Evolutionary conservation across 2,797 vertebrate species (phyloP).

Genomic region (Furcifer pardalis): DNA sequence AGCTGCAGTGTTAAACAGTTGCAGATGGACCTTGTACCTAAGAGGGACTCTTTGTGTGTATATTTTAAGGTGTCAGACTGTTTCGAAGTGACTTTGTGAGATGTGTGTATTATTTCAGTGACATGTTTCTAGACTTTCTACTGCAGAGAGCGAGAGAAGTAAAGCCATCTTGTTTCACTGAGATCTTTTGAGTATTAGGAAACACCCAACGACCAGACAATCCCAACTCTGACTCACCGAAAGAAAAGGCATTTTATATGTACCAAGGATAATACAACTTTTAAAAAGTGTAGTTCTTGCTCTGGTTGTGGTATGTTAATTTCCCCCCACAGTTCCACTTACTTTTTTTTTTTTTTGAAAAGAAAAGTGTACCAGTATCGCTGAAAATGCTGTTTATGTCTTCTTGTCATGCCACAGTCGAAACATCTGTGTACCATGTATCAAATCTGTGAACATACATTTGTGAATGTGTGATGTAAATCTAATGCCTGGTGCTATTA

Average conservation of each 20-base stretch:
- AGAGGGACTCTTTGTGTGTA: constrained; percentile 48
- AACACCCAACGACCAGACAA: not conserved
- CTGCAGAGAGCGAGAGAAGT: constrained; percentile 28
- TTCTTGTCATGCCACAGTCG: constrained; percentile 69
- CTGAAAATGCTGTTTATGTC: constrained; percentile 68
- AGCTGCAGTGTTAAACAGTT: constrained; percentile 45
- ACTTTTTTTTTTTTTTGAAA: constrained; percentile 65
- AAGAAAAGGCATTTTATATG: constrained; percentile 64
- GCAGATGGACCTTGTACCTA: constrained; percentile 58
- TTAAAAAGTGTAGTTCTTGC: constrained; percentile 66
- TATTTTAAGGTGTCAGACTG: constrained; percentile 47
- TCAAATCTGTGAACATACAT: constrained; percentile 66
- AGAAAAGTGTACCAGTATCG: constrained; percentile 44
- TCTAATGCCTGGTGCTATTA: constrained; percentile 75
- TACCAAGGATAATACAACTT: constrained; percentile 74
- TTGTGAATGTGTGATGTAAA: constrained; percentile 65
- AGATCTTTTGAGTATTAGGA: constrained; percentile 46
- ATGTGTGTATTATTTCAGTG: constrained; percentile 47
- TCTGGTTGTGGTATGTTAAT: constrained; percentile 69
- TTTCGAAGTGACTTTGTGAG: constrained; percentile 53
- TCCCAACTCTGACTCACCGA: constrained; percentile 37
- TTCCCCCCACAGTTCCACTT: constrained; percentile 68
- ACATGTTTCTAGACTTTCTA: constrained; percentile 40
- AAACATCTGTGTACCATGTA: constrained; percentile 68
- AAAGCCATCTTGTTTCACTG: not conserved